Percentiles rank a stretch among this genome's conserved stretches.
These are phyloP conservation scores for Epinephelus lanceolatus DNA, from an alignment of 2,113 vertebrate species.

Conservation along the genomic window DNA sequence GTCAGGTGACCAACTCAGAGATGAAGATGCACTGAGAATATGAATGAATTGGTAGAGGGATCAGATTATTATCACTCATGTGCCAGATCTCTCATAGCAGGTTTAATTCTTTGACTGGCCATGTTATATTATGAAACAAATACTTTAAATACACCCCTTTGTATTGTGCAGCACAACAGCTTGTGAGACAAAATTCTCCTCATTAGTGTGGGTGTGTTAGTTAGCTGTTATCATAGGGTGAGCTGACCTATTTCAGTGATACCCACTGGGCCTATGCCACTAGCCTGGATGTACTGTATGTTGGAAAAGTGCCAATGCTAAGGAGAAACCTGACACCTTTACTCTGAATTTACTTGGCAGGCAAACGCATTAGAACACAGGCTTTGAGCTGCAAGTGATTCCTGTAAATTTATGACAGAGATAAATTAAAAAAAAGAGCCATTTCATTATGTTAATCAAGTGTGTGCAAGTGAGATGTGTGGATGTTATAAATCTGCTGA, in stretches of 20 bases:
- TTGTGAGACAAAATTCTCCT: constrained; percentile 32
- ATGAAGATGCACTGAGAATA: constrained; percentile 5
- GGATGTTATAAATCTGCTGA: constrained; percentile 13
- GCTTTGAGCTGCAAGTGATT: constrained; percentile 32
- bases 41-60: neutral
- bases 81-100: constrained; percentile 7
- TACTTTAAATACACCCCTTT: neutral
- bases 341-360: constrained; percentile 44
- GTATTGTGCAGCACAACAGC: neutral
- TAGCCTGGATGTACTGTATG: constrained; percentile 47
- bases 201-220: constrained; percentile 40
- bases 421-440: constrained; percentile 3
- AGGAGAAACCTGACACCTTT: constrained; percentile 62
- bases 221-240: constrained; percentile 41
- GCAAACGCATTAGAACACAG: constrained; percentile 4
- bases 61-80: neutral
- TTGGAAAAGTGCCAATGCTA: constrained; percentile 40
- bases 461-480: constrained; percentile 3
- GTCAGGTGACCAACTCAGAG: constrained; percentile 12
- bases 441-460: constrained; percentile 40
- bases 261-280: constrained; percentile 52
- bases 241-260: constrained; percentile 63
- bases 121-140: neutral
- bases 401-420: neutral
- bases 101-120: neutral